A percentile compares a stretch with the other conserved stretches of the same genome.
These are phyloP conservation scores for Paedocypris micromegethes DNA, from an alignment of 2,797 vertebrate species.

Conservation along the genomic window DNA sequence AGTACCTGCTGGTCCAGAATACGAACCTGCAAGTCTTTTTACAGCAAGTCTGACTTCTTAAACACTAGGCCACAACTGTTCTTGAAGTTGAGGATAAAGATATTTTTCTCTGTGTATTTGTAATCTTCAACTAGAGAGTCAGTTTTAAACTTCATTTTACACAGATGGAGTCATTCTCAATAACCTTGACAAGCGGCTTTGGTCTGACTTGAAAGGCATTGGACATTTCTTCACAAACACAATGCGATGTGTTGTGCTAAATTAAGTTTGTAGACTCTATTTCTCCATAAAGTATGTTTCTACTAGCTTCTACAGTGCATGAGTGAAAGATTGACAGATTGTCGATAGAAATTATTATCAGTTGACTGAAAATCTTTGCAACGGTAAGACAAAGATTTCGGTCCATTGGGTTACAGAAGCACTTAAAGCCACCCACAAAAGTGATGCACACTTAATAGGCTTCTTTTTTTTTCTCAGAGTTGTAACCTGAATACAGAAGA, in stretches of 20 bases:
- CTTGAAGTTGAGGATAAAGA: too few relatives aligned
- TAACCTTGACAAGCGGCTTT: slow-evolving; percentile 4
- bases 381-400: slow-evolving; percentile 22
- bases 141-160: too few relatives aligned
- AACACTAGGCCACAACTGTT: too few relatives aligned
- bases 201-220: slow-evolving; percentile 24
- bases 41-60: too few relatives aligned
- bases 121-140: too few relatives aligned
- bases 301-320: too few relatives aligned
- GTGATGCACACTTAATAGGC: slow-evolving; percentile 23
- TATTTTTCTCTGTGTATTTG: too few relatives aligned
- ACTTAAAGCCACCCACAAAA: slow-evolving; percentile 39
- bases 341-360: slow-evolving; percentile 31
- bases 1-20: too few relatives aligned
- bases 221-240: neutral
- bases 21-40: too few relatives aligned
- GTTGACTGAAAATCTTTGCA: slow-evolving; percentile 27
- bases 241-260: neutral
- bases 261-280: slow-evolving; percentile 11
- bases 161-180: too few relatives aligned
- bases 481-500: slow-evolving; percentile 36
- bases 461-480: slow-evolving; percentile 18
- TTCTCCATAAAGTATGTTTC: neutral
- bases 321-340: slow-evolving; percentile 3
- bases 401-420: slow-evolving; percentile 36